Evolutionary conservation across 1,140 invertebrate genomes (phyloP).

Genomic region (Heterodera schachtii): DNA sequence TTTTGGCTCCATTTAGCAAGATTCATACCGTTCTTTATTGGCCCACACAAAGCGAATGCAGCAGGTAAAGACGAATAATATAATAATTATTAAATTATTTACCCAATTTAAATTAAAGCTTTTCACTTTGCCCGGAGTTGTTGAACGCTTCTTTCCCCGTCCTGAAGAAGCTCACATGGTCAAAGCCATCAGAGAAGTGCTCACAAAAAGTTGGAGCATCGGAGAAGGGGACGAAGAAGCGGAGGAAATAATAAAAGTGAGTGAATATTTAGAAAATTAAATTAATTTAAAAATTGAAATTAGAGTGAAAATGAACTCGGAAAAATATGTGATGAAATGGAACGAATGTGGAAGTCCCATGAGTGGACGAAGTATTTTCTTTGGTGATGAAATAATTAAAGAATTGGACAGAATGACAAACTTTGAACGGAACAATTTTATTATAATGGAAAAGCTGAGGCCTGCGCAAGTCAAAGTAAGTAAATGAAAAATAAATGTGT

Average conservation of each 20-base stretch:
- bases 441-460: background rate
- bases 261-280: background rate
- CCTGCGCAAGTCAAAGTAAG: background rate
- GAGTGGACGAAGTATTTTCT: background rate
- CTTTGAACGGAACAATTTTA: background rate
- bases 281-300: background rate
- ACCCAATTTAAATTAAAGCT: background rate
- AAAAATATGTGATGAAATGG: background rate
- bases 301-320: background rate
- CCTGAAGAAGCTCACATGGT: background rate
- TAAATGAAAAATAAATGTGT: too few species aligned
- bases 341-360: background rate
- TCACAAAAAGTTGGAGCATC: slow-evolving; percentile 17
- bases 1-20: background rate
- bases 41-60: background rate
- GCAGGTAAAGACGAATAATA: background rate
- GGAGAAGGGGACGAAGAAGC: background rate
- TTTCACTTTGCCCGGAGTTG: background rate
- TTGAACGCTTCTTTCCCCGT: background rate
- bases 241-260: background rate
- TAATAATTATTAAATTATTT: too few species aligned
- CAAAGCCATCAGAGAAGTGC: slow-evolving; percentile 2
- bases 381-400: background rate
- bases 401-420: background rate
- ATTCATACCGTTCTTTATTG: background rate